phyloP scores from a whole-genome alignment of 1,140 invertebrate genomes.

The Nephila pilipes region DNA sequence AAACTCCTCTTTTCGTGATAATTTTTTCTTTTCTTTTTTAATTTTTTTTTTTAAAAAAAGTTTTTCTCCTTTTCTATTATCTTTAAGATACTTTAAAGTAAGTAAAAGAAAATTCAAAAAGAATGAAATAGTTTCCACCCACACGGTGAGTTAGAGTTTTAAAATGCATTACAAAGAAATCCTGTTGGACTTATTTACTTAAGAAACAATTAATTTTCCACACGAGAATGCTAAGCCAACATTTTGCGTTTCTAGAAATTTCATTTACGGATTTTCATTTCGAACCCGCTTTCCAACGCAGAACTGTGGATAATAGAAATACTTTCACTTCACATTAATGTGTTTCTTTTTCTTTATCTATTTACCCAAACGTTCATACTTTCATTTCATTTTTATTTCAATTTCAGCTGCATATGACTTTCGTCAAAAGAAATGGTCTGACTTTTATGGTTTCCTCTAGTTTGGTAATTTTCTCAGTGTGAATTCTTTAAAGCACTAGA shows the following conservation, averaged over 20 bases:
- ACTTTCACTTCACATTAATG: slow-evolving; percentile 48
- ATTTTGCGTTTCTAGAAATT: slow-evolving; percentile 33
- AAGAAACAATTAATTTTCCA: slow-evolving; percentile 65
- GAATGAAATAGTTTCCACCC: slow-evolving; percentile 50
- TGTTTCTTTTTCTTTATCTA: slow-evolving; percentile 32
- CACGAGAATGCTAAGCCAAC: not conserved
- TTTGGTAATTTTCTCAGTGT: not conserved
- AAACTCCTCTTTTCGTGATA: not conserved
- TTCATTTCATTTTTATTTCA: slow-evolving; percentile 50
- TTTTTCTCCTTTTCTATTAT: slow-evolving; percentile 47
- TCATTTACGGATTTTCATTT: slow-evolving; percentile 62
- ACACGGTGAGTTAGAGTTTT: slow-evolving; percentile 6
- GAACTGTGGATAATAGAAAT: slow-evolving; percentile 32
- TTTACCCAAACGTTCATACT: slow-evolving; percentile 6
- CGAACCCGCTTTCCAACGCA: not conserved
- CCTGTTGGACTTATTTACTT: slow-evolving; percentile 63
- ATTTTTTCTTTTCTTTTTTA: not conserved
- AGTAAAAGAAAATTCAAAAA: slow-evolving; percentile 16
- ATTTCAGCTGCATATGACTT: not conserved
- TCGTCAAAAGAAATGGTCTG: not conserved
- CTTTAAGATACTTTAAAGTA: slow-evolving; percentile 27
- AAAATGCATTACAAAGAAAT: slow-evolving; percentile 55
- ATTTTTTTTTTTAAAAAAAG: not conserved
- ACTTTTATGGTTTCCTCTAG: slow-evolving; percentile 18
- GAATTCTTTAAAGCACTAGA: not conserved